Percentiles rank a stretch among this genome's conserved stretches.
These are phyloP conservation scores for Malthinus seriepunctatus DNA, from an alignment of 2,888 invertebrate species.

Conservation along the genomic window DNA sequence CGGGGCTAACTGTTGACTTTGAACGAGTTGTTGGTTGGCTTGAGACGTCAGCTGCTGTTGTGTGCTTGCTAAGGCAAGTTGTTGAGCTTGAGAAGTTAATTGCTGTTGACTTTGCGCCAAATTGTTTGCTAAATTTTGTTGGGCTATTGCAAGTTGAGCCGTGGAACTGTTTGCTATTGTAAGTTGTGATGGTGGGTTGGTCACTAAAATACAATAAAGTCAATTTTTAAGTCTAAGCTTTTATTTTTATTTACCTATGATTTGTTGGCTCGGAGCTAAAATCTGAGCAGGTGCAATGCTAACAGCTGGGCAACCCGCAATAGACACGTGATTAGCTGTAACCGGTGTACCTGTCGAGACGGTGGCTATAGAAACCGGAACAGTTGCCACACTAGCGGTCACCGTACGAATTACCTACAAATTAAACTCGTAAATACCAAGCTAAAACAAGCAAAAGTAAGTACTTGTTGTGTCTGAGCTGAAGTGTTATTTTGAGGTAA, in stretches of 20 bases:
- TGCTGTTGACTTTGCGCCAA: conserved; percentile 47
- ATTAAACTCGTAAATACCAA: neutral
- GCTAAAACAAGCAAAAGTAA: neutral
- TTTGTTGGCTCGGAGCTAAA: conserved; percentile 54
- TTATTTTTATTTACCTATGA: conserved; percentile 44
- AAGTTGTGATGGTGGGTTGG: conserved; percentile 50
- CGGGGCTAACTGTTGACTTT: conserved; percentile 42
- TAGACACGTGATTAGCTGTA: conserved; percentile 59
- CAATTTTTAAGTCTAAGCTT: too few species aligned
- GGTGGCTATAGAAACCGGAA: conserved; percentile 64
- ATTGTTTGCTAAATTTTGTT: conserved; percentile 51
- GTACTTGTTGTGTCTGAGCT: conserved; percentile 50
- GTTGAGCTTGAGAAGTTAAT: conserved; percentile 48
- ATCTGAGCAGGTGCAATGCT: conserved; percentile 62
- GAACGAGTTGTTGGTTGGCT: conserved; percentile 37
- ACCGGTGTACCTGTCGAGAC: conserved; percentile 58
- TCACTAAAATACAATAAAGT: conserved; percentile 18
- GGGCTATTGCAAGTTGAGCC: conserved; percentile 52
- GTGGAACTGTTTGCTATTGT: conserved; percentile 51
- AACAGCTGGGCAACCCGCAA: conserved; percentile 61
- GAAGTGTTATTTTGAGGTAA: conserved; percentile 57
- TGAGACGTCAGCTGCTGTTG: conserved; percentile 46
- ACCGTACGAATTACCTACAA: conserved; percentile 58
- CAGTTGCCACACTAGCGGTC: conserved; percentile 63
- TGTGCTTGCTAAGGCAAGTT: conserved; percentile 47